Conservation (phyloP, 1,140 invertebrate genomes). For the Leptoteleia sp. region DNA sequence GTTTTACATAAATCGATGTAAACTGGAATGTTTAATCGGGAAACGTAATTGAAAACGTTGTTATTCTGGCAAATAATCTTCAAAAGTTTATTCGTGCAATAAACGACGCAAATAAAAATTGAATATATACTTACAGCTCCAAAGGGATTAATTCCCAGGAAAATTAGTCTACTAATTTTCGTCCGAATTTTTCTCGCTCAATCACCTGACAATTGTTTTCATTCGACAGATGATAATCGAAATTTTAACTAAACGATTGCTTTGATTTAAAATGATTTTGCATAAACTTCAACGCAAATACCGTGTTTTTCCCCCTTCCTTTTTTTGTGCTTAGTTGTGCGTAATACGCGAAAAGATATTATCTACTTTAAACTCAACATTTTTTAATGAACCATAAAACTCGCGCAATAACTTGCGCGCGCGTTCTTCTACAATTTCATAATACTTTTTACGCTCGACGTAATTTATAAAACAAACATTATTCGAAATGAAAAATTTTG, state of each 20-base stretch:
- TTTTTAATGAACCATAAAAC: conserved; percentile 58
- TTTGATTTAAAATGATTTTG: neutral
- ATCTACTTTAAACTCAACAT: conserved; percentile 40
- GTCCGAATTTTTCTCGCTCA: no score
- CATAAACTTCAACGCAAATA: neutral
- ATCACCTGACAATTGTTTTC: no score
- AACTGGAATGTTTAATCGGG: neutral
- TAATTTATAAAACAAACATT: conserved; percentile 52
- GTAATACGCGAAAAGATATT: conserved; percentile 44
- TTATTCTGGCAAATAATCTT: neutral
- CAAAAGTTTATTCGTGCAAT: neutral
- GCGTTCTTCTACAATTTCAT: conserved; percentile 50
- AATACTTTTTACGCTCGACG: conserved; percentile 42
- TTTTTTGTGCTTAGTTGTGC: conserved; percentile 31
- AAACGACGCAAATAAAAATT: neutral
- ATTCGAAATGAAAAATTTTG: conserved; percentile 46
- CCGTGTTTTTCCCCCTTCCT: no score
- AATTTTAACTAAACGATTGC: neutral
- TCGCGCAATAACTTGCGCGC: conserved; percentile 39
- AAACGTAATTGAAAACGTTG: neutral
- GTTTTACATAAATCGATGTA: neutral
- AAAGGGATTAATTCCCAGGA: no score
- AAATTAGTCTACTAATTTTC: no score
- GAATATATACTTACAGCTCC: no score
- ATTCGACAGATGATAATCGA: no score